Conservation (phyloP, 2,797 vertebrate genomes). For the Sebastes melanostomus region DNA sequence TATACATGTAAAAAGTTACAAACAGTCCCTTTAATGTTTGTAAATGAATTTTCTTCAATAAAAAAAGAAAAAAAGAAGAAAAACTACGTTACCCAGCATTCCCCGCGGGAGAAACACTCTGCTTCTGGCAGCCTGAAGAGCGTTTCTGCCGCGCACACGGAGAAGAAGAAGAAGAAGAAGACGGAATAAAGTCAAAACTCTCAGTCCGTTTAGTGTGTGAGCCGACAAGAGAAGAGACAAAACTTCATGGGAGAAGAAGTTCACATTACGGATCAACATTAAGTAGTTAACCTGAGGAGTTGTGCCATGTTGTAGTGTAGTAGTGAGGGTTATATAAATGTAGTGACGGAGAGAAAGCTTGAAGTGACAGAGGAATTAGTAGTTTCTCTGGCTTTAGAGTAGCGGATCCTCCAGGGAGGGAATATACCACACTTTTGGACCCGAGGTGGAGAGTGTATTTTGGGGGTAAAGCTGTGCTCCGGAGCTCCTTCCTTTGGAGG, state of each 20-base stretch:
- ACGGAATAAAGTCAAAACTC: conserved; percentile 68
- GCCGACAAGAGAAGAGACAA: conserved; percentile 41
- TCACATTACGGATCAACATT: conserved; percentile 30
- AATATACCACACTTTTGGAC: too few relatives aligned
- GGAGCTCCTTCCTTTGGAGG: neutral
- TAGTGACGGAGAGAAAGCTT: conserved; percentile 61
- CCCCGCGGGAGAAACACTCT: neutral
- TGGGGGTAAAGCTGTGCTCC: neutral
- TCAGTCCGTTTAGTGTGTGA: conserved; percentile 52
- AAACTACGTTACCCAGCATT: conserved; percentile 68
- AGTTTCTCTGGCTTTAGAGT: neutral
- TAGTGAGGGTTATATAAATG: conserved; percentile 59
- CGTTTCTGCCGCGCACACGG: conserved; percentile 78
- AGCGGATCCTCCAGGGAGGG: too few relatives aligned
- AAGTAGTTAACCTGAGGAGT: neutral
- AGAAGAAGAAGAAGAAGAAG: conserved; percentile 31
- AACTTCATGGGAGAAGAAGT: conserved; percentile 52
- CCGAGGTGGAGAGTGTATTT: too few relatives aligned
- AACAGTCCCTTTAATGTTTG: too few relatives aligned
- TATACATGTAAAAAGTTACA: too few relatives aligned
- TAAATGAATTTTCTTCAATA: too few relatives aligned
- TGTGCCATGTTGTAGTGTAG: neutral
- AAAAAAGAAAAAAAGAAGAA: too few relatives aligned
- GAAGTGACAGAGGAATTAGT: conserved; percentile 59
- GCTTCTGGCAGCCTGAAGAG: conserved; percentile 65